Percentiles rank a stretch among this genome's conserved stretches.
Conservation (phyloP, 2,797 vertebrate species). For the Champsocephalus gunnari region DNA sequence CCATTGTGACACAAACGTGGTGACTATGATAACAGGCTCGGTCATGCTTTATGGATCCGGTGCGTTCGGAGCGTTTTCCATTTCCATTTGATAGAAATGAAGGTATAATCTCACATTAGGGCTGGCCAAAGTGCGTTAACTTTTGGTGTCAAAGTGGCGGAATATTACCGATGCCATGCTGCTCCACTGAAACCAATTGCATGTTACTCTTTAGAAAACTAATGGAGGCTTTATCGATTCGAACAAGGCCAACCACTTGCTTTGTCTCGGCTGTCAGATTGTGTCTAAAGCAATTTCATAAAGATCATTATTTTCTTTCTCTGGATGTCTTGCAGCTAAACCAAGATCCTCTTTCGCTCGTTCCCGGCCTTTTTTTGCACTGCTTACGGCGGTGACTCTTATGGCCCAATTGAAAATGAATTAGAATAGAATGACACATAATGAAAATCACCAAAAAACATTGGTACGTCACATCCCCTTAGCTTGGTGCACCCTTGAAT, state of each 20-base stretch:
- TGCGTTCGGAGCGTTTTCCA: constrained; percentile 40
- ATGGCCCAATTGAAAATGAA: constrained; percentile 86
- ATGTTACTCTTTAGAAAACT: constrained; percentile 79
- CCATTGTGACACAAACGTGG: constrained; percentile 61
- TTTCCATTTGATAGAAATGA: constrained; percentile 68
- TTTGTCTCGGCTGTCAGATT: constrained; percentile 82
- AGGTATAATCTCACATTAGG: constrained; percentile 71
- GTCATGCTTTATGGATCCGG: constrained; percentile 75
- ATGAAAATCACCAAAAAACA: constrained; percentile 86
- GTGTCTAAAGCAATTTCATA: constrained; percentile 83
- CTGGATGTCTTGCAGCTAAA: constrained; percentile 77
- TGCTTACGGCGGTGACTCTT: constrained; percentile 75
- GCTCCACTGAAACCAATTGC: constrained; percentile 72
- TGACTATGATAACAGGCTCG: constrained; percentile 69
- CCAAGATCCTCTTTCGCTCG: constrained; percentile 73
- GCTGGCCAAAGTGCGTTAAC: constrained; percentile 63
- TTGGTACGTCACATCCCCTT: constrained; percentile 84
- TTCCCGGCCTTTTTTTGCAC: constrained; percentile 65
- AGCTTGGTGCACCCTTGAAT: constrained; percentile 81
- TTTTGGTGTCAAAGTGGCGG: constrained; percentile 60
- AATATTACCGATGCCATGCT: constrained; percentile 70
- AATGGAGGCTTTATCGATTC: constrained; percentile 84
- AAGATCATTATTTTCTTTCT: constrained; percentile 83
- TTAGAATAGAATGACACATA: constrained; percentile 85
- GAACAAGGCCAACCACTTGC: constrained; percentile 77